A percentile compares a stretch with the other conserved stretches of the same genome.
These are phyloP conservation scores for Periplaneta americana DNA, from an alignment of 1,140 invertebrate species.

Conservation along the genomic window DNA sequence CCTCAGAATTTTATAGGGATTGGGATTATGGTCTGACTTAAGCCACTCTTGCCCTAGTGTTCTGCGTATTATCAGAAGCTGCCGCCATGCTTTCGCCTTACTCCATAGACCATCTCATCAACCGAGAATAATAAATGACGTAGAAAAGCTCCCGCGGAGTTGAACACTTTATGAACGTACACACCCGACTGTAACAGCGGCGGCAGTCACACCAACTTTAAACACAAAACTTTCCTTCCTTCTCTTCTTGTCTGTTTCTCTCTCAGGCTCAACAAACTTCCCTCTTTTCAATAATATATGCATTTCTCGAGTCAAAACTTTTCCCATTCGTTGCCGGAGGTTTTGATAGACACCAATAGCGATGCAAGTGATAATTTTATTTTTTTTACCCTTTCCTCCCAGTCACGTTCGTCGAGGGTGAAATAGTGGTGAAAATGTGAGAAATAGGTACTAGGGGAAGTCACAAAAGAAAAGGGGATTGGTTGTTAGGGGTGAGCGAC, in stretches of 20 bases:
- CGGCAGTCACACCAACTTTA: background rate
- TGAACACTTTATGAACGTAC: background rate
- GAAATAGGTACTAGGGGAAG: too few species aligned
- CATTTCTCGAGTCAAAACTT: background rate
- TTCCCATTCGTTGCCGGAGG: background rate
- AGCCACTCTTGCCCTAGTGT: background rate
- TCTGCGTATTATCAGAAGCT: background rate
- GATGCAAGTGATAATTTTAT: background rate
- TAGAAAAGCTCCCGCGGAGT: background rate
- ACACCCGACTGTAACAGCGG: background rate
- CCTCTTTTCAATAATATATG: background rate
- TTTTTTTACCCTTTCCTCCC: too few species aligned
- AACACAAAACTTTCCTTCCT: background rate
- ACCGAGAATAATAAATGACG: background rate
- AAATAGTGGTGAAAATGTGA: background rate
- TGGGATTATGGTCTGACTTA: background rate
- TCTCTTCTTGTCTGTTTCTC: background rate
- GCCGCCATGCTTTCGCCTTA: background rate
- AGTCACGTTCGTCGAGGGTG: too few species aligned
- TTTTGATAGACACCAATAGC: background rate
- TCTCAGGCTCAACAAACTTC: background rate
- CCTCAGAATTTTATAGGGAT: too few species aligned
- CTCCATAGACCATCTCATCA: background rate
- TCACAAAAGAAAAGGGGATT: background rate
- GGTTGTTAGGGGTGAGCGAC: background rate